Evolutionary conservation across 2,797 vertebrate species (phyloP).

Genomic region (Spondyliosoma cantharus): DNA sequence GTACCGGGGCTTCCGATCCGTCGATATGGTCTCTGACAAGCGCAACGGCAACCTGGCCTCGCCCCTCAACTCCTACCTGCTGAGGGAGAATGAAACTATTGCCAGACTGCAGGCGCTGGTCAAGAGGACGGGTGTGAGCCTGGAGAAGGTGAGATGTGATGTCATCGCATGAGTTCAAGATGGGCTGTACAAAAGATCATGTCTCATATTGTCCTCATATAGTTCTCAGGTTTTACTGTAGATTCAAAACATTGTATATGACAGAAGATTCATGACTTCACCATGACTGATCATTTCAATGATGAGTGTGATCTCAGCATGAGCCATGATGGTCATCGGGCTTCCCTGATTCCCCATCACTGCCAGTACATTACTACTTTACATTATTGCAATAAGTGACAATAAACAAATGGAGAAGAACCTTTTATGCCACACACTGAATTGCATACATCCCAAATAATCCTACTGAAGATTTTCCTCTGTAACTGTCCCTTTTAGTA

Average conservation of each 20-base stretch:
- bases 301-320: background rate
- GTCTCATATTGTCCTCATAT: background rate
- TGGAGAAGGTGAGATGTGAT: conserved; percentile 89
- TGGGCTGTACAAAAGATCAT: background rate
- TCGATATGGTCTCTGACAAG: conserved; percentile 93
- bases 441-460: background rate
- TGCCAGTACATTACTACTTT: too few species aligned
- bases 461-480: background rate
- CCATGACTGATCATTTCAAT: background rate
- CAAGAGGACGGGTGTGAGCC: conserved; percentile 96
- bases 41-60: conserved; percentile 96
- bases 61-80: conserved; percentile 92
- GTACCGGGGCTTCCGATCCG: conserved; percentile 86
- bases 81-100: conserved; percentile 97
- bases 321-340: background rate
- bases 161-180: conserved; percentile 15
- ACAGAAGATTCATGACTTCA: background rate
- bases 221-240: background rate
- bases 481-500: too few species aligned
- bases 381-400: too few species aligned
- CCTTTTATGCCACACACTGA: too few species aligned
- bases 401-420: too few species aligned
- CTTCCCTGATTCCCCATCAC: background rate
- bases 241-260: background rate
- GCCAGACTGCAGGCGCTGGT: conserved; percentile 96